A percentile compares a stretch with the other conserved stretches of the same genome.
phyloP scores from a whole-genome alignment of 2,888 invertebrate species.

The Eulithis testata region DNA sequence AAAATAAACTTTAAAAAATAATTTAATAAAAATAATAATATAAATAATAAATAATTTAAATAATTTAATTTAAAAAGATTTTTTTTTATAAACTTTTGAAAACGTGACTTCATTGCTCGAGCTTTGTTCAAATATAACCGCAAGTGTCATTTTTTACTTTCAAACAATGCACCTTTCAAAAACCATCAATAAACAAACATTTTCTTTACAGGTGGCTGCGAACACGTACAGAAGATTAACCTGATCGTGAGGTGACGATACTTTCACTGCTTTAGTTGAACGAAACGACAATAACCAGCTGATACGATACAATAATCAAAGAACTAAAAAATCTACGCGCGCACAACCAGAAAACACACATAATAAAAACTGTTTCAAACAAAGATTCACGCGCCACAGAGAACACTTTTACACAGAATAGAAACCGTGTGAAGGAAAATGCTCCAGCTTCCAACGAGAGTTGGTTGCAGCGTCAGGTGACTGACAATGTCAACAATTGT shows the following conservation, averaged over 20 bases:
- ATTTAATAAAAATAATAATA: no score
- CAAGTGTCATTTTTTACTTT: constrained; percentile 32
- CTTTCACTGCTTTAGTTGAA: constrained; percentile 67
- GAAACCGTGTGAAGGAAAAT: constrained; percentile 35
- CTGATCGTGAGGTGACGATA: constrained; percentile 68
- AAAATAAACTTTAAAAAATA: no score
- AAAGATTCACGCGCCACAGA: constrained; percentile 4
- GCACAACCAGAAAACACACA: not conserved
- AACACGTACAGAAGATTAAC: constrained; percentile 66
- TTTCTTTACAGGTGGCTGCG: constrained; percentile 65
- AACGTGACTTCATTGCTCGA: constrained; percentile 6
- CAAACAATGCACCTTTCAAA: constrained; percentile 55
- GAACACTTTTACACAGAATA: not conserved
- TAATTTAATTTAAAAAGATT: no score
- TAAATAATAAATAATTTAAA: no score
- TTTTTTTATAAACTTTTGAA: not conserved
- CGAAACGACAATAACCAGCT: not conserved
- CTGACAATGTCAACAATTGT: constrained; percentile 49
- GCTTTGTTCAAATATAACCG: constrained; percentile 20
- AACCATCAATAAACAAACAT: constrained; percentile 52
- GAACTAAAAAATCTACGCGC: constrained; percentile 7
- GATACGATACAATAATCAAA: constrained; percentile 29
- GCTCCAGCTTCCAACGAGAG: constrained; percentile 24
- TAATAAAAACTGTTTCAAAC: constrained; percentile 6
- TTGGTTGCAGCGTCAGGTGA: constrained; percentile 40